Conservation (phyloP, 1,140 invertebrate genomes). For the Magallana gigas region DNA sequence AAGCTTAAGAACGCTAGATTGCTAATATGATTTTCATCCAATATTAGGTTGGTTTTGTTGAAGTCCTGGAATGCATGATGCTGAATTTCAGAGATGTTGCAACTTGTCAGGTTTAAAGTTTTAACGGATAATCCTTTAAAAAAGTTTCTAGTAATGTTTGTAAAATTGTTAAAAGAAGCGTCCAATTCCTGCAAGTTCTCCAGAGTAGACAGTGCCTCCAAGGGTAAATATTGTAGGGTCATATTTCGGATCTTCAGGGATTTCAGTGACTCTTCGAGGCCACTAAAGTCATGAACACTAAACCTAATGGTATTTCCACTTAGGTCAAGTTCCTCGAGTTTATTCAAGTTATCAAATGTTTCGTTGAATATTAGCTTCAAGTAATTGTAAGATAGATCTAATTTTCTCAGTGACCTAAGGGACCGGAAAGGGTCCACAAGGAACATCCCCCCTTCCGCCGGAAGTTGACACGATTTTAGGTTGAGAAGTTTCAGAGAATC, state of each 20-base stretch:
- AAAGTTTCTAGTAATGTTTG: slow-evolving; percentile 1
- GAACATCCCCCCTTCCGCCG: neutral
- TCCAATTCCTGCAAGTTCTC: slow-evolving; percentile 5
- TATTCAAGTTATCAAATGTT: neutral
- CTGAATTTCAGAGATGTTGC: slow-evolving; percentile 20
- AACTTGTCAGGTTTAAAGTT: slow-evolving; percentile 13
- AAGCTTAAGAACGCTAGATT: neutral
- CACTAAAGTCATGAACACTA: slow-evolving; percentile 11
- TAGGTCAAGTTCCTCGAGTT: slow-evolving; percentile 6
- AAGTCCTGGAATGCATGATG: neutral
- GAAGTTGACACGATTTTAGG: slow-evolving; percentile 5
- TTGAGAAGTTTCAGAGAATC: neutral
- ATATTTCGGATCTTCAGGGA: neutral
- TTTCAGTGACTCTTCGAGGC: slow-evolving; percentile 1
- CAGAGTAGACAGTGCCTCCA: neutral
- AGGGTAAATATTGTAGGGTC: neutral
- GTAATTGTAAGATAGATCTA: slow-evolving; percentile 9
- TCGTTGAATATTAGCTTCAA: slow-evolving; percentile 9
- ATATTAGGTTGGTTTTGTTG: slow-evolving; percentile 10
- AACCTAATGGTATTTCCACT: neutral
- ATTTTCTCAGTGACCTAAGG: slow-evolving; percentile 21
- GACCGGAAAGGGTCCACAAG: neutral
- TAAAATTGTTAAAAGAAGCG: slow-evolving; percentile 12
- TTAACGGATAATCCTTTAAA: neutral
- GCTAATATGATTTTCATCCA: neutral